Evolutionary conservation across 1,140 invertebrate species (phyloP), one percentile per base, ranked within the genome.

Genomic region (Ostrea edulis): DNA sequence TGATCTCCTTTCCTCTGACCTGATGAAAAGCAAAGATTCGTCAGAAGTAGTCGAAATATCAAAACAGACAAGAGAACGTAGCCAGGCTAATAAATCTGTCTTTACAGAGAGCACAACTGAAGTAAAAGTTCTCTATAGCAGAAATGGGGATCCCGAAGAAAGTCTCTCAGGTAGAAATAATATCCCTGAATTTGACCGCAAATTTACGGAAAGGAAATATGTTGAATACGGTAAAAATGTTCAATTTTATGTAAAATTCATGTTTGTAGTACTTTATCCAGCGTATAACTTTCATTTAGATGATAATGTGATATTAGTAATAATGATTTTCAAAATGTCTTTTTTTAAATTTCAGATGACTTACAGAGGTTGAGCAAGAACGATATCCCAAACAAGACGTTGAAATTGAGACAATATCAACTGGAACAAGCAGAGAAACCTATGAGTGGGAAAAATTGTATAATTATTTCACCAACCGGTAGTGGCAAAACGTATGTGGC

Each of bases 401-500:
- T 82, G 2, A 25, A 51, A n/a, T 35, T 44, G 22, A 54, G 91
- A 52, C 51, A 62, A 52, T 93, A 92, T 86, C 92, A 93, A 84
- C 54, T 83, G n/a, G 92, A 93, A 51, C 55, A 92, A 25, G 90
- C 91, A 5, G 51, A 87, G 1, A 58, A 84, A 5, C 89, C 89
- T 25, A 29, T 91, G 8, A 55, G 83, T n/a, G 91, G 91, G 0
- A 86, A 90, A 62, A 93, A 93, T 68, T 88, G 84, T 71, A 92
- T 93, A 14, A 91, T 93, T 7, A 84, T 91, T 14, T 90, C 91
- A n/a, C 92, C 92, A 12, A 93, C 92, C 17, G 92, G 92, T 44
- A 91, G 89, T 86, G 92, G 92, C 14, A 93, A 93, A 85, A 93
- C 92, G 11, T 88, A 90, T 86, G 91, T 93, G 7, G 92, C 92